Percentiles rank a stretch among this genome's conserved stretches.
These are phyloP conservation scores for Chaetodon trifascialis DNA, from an alignment of 2,113 vertebrate genomes.

Conservation along the genomic window DNA sequence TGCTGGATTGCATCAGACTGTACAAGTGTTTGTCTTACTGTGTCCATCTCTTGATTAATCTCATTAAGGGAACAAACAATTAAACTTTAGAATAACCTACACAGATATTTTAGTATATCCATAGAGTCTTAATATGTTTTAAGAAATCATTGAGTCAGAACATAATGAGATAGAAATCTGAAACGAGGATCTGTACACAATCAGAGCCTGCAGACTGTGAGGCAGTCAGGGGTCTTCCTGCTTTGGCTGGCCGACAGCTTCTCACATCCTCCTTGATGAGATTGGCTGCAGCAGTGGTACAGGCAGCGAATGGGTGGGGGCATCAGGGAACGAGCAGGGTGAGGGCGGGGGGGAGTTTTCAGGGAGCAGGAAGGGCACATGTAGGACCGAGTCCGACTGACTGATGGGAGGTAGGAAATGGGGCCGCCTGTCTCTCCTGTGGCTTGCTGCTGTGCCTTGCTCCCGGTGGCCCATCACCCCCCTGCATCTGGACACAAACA, in stretches of 20 bases:
- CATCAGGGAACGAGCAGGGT: constrained; percentile 25
- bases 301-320: constrained; percentile 33
- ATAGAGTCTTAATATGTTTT: background rate
- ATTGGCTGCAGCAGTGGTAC: constrained; percentile 37
- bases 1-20: background rate
- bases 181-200: background rate
- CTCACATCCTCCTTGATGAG: constrained; percentile 35
- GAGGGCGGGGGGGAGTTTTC: constrained; percentile 77
- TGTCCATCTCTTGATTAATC: background rate
- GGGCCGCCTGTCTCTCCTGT: constrained; percentile 69
- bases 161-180: background rate
- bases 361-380: constrained; percentile 67
- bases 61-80: background rate
- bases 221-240: constrained; percentile 3
- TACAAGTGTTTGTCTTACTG: background rate
- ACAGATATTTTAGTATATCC: background rate
- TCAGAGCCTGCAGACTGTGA: background rate
- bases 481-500: constrained; percentile 41
- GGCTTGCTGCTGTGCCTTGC: constrained; percentile 28
- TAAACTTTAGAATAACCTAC: background rate
- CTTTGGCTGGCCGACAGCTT: background rate
- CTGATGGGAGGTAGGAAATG: constrained; percentile 78
- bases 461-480: background rate
- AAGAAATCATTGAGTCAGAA: background rate
- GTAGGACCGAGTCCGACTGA: constrained; percentile 61